Percentiles rank a stretch among this genome's conserved stretches.
phyloP scores from a whole-genome alignment of 2,113 vertebrate species.

The Carassius carassius region DNA sequence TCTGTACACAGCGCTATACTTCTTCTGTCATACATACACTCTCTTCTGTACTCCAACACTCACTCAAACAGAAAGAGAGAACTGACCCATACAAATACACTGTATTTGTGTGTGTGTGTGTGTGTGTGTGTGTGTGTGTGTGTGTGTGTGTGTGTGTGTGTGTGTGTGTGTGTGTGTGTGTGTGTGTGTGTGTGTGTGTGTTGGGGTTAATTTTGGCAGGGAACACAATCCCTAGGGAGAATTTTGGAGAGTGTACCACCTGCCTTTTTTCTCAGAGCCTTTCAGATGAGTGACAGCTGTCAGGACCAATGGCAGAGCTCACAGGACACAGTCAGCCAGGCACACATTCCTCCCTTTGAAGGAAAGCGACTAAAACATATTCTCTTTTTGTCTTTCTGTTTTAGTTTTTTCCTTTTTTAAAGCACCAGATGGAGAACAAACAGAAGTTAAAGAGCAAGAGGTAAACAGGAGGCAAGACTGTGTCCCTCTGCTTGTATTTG shows the following conservation, averaged over 20 bases:
- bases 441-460: neutral
- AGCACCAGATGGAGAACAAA: neutral
- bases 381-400: neutral
- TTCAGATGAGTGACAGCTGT: constrained; percentile 64
- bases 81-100: constrained; percentile 23
- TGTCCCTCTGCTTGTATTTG: neutral
- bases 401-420: neutral
- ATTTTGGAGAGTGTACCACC: constrained; percentile 47
- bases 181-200: constrained; percentile 48
- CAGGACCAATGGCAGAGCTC: constrained; percentile 65
- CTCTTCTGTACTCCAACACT: constrained; percentile 18
- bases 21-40: constrained; percentile 12
- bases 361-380: constrained; percentile 41
- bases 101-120: constrained; percentile 37
- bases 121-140: constrained; percentile 52
- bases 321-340: constrained; percentile 35
- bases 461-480: neutral
- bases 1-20: neutral
- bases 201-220: constrained; percentile 61
- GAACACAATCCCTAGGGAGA: constrained; percentile 56
- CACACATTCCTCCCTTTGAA: constrained; percentile 59
- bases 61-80: constrained; percentile 13
- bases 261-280: constrained; percentile 58
- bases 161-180: constrained; percentile 50
- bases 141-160: constrained; percentile 52